A percentile compares a stretch with the other conserved stretches of the same genome.
These are phyloP conservation scores for Echeneis naucrates DNA, from an alignment of 2,797 vertebrate genomes.

Conservation along the genomic window DNA sequence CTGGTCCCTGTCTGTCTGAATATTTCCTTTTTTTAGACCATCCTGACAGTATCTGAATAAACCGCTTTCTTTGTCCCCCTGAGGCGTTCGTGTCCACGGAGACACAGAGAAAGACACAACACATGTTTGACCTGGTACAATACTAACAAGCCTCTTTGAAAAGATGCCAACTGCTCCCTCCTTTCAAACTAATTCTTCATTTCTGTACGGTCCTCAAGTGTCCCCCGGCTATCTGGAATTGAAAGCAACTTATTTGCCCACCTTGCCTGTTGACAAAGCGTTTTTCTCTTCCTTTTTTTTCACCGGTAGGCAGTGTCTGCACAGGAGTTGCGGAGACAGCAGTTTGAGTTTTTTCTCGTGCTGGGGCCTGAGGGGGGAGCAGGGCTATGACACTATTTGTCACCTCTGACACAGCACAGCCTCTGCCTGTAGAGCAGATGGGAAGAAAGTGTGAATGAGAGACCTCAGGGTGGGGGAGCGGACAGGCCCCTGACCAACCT, in stretches of 20 bases:
- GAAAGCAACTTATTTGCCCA: slow-evolving; percentile 63
- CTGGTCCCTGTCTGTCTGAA: slow-evolving; percentile 66
- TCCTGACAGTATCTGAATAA: slow-evolving; percentile 62
- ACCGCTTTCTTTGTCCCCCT: slow-evolving; percentile 52
- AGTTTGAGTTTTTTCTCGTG: slow-evolving; percentile 73
- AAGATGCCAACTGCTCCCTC: slow-evolving; percentile 49
- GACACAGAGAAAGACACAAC: slow-evolving; percentile 60
- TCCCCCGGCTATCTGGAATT: slow-evolving; percentile 53
- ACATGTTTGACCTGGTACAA: slow-evolving; percentile 63
- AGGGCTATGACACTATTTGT: slow-evolving; percentile 74
- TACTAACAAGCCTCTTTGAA: slow-evolving; percentile 63
- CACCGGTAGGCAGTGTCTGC: slow-evolving; percentile 61
- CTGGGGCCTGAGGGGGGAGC: slow-evolving; percentile 46
- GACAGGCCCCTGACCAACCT: slow-evolving; percentile 48
- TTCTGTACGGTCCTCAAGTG: slow-evolving; percentile 43
- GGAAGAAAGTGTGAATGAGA: slow-evolving; percentile 72
- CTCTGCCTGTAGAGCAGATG: slow-evolving; percentile 72
- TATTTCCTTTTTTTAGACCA: slow-evolving; percentile 66
- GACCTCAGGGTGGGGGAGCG: slow-evolving; percentile 44
- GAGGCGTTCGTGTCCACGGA: slow-evolving; percentile 63
- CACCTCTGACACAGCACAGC: slow-evolving; percentile 79
- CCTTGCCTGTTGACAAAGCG: slow-evolving; percentile 73
- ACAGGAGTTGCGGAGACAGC: slow-evolving; percentile 74
- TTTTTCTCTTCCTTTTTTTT: slow-evolving; percentile 55
- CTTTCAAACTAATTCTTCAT: slow-evolving; percentile 60